A percentile compares a stretch with the other conserved stretches of the same genome.
phyloP scores from a whole-genome alignment of 1,140 invertebrate genomes.

The Notospermus geniculatus region DNA sequence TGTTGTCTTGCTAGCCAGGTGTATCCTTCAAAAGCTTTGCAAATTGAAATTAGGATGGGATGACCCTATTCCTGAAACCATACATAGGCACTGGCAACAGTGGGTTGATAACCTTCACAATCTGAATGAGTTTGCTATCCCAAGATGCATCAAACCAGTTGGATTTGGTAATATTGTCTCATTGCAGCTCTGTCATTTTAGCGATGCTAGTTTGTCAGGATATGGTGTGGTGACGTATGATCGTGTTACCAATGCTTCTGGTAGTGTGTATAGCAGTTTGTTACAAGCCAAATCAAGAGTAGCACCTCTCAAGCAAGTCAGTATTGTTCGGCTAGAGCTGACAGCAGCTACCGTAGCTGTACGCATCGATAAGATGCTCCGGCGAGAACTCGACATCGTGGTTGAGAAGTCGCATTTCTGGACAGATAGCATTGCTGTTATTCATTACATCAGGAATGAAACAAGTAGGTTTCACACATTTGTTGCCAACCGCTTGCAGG shows the following conservation, averaged over 20 bases:
- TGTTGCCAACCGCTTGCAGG: background rate
- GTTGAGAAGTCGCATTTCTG: constrained; percentile 6
- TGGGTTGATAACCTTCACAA: constrained; percentile 12
- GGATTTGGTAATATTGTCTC: no score
- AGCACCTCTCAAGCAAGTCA: constrained; percentile 10
- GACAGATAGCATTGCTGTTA: constrained; percentile 15
- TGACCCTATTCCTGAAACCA: background rate
- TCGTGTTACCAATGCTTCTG: constrained; percentile 1
- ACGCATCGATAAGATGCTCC: constrained; percentile 5
- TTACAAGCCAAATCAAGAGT: constrained; percentile 12
- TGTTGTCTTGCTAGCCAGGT: constrained; percentile 10
- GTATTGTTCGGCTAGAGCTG: constrained; percentile 10
- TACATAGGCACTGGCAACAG: background rate
- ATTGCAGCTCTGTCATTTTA: background rate
- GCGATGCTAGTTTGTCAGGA: no score
- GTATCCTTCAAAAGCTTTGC: constrained; percentile 18
- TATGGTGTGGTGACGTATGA: constrained; percentile 2
- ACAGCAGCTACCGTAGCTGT: no score
- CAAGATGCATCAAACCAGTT: constrained; percentile 10
- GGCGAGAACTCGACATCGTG: background rate
- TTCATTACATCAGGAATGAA: constrained; percentile 13
- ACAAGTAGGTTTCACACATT: background rate
- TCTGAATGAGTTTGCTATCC: background rate
- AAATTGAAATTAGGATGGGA: no score
- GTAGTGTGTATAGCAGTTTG: constrained; percentile 11